These are phyloP conservation scores for Pangasius djambal DNA, from an alignment of 2,797 vertebrate species.

Conservation along the genomic window DNA sequence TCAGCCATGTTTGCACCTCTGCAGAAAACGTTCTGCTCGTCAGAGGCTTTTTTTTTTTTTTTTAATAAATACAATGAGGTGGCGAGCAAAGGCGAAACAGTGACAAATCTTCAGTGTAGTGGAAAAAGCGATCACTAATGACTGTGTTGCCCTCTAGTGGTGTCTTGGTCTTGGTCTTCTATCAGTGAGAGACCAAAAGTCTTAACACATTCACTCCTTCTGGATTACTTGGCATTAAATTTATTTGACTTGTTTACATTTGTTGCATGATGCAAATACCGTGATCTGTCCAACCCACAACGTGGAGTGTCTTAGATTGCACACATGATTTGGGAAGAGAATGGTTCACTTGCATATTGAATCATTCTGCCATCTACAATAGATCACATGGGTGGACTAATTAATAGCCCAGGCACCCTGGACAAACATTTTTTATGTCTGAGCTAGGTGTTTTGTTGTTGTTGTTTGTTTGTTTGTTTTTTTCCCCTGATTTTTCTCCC, in stretches of 20 bases:
- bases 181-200: neutral
- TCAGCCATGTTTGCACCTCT: neutral
- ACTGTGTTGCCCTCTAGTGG: neutral
- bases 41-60: neutral
- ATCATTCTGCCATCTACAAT: neutral
- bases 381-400: neutral
- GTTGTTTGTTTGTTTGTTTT: neutral
- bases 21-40: neutral
- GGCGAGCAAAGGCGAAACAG: neutral
- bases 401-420: neutral
- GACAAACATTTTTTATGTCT: neutral
- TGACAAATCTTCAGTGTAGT: neutral
- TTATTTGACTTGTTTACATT: neutral
- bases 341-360: neutral
- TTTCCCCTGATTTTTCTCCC: no score
- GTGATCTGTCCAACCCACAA: no score
- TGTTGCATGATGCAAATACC: neutral
- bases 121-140: neutral
- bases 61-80: neutral
- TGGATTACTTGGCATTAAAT: neutral
- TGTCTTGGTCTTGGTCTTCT: neutral
- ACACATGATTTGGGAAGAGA: neutral
- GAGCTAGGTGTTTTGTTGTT: neutral
- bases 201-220: neutral
- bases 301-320: neutral